phyloP scores from a whole-genome alignment of 2,797 vertebrate genomes.

The Loriculus beryllinus region DNA sequence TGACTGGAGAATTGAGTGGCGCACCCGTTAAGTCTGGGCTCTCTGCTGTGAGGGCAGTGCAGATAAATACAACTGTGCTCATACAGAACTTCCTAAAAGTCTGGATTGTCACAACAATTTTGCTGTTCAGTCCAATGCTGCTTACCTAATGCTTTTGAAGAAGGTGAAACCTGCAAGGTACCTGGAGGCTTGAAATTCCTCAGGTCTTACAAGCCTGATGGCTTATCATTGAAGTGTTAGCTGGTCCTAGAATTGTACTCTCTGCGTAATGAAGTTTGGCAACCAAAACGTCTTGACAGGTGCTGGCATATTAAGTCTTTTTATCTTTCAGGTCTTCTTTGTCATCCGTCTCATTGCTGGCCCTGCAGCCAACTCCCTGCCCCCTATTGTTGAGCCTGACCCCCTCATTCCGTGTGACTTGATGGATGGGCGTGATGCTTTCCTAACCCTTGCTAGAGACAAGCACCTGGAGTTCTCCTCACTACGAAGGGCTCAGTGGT shows the following conservation, averaged over 20 bases:
- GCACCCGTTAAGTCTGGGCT: neutral
- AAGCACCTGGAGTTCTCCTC: constrained; percentile 98
- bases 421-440: constrained; percentile 97
- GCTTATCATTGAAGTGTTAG: neutral
- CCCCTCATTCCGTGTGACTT: constrained; percentile 92
- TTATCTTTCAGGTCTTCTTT: constrained; percentile 88
- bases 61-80: neutral
- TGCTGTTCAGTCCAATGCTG: neutral
- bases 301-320: neutral
- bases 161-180: neutral
- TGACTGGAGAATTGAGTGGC: neutral
- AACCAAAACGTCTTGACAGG: neutral
- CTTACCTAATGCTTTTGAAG: neutral
- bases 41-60: neutral
- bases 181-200: neutral
- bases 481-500: constrained; percentile 91
- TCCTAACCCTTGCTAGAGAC: constrained; percentile 94
- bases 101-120: neutral
- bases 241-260: neutral
- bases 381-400: constrained; percentile 88
- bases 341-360: constrained; percentile 95
- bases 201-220: neutral
- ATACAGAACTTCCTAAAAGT: neutral
- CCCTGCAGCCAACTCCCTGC: constrained; percentile 92
- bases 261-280: neutral